Base-by-base conservation (phyloP, 2,113 vertebrate species). In the Larimichthys polyactis region DNA sequence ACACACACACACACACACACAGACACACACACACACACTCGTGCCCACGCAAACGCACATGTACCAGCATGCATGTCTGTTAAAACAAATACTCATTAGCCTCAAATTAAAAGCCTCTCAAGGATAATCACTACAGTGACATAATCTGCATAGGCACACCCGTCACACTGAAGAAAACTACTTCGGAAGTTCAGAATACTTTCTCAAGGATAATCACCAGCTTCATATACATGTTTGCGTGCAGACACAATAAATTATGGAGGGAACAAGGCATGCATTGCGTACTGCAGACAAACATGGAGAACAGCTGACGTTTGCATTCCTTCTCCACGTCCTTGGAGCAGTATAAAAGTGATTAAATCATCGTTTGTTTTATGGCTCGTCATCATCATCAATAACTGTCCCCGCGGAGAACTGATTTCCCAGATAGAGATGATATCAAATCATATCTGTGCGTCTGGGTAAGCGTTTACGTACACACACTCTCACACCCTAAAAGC, bases 71-170 rank as follows among this genome's bases (percentile, higher is more conserved):
- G 62, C 69, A 59, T 62, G 58, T 78, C 74, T 76, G 72, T 76
- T 87, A 83, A 89, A 91, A 90, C 91, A 94, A 93, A 94, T 67
- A 88, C 73, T 90, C 87, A 91, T 94, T 92, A 93, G 85, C 85
- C 65, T 51, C 75, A 87, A 92, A 90, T 89, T 91, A 93, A 90
- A 88, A 82, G 40, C 76, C 83, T 81, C 73, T 91, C 75, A 86
- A 89, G 82, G 85, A 82, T 91, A 93, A 93, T 93, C 74, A 74
- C 83, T 66, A 79, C 74, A 87, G 58, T 82, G 88, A 82, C 79
- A 57, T 82, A 84, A 83, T 81, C 51, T 67, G 70, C 62, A 63
- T 44, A 64, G 57, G 32, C 79, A 24, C 4, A 44, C n/a, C 44
- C 48, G 14, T 49, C 78, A 62, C 79, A 27, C 19, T 17, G 11